Evolutionary conservation across 2,113 vertebrate species (phyloP).

Genomic region (Eudyptes chrysolophus): DNA sequence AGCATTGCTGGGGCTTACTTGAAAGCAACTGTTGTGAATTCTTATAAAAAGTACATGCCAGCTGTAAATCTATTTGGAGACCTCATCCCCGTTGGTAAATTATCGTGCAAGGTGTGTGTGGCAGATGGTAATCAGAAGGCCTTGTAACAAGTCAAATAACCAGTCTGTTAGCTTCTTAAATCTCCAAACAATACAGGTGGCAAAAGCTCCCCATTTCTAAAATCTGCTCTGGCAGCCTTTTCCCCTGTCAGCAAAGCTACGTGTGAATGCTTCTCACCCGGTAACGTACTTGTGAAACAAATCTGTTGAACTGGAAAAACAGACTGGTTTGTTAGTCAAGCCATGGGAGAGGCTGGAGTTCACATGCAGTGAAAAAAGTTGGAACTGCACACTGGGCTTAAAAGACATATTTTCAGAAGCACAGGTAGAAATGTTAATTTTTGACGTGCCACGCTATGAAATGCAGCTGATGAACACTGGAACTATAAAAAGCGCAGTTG

Average conservation of each 20-base stretch:
- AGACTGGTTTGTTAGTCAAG: not conserved
- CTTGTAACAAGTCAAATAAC: not conserved
- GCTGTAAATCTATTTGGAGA: conserved; percentile 1
- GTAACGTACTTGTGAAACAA: not conserved
- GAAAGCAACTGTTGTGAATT: not conserved
- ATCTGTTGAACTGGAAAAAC: not conserved
- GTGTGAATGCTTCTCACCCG: not conserved
- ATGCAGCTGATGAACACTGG: not conserved
- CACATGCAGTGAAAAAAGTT: not conserved
- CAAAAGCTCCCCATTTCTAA: not conserved
- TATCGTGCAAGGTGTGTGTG: not conserved
- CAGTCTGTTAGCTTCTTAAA: not conserved
- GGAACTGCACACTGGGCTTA: not conserved
- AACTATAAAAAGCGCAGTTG: not conserved
- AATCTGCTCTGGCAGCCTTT: conserved; percentile 13
- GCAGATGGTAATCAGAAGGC: not conserved
- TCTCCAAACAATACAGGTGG: not conserved
- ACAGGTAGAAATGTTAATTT: not conserved
- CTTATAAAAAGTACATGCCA: not conserved
- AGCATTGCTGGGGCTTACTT: not conserved
- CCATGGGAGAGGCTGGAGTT: not conserved
- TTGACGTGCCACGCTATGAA: not conserved
- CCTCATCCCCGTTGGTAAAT: not conserved
- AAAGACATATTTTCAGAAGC: not conserved
- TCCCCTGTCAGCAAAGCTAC: not conserved